A percentile compares a stretch with the other conserved stretches of the same genome.
These are phyloP conservation scores for Actinia equina DNA, from an alignment of 64 coral and sea anemone genomes.

Conservation along the genomic window DNA sequence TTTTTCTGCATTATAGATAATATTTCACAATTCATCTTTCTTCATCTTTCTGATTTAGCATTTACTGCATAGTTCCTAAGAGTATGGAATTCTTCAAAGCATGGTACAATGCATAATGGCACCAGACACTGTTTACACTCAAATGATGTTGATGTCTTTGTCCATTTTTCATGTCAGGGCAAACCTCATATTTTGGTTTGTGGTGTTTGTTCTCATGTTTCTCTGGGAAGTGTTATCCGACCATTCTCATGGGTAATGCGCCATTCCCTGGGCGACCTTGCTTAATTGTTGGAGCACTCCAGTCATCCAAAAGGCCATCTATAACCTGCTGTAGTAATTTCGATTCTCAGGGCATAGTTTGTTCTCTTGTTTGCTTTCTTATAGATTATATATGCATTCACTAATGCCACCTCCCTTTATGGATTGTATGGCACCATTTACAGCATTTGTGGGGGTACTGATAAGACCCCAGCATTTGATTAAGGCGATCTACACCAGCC, in stretches of 20 bases:
- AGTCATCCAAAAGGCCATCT: no score
- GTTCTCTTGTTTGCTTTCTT: constrained; percentile 30
- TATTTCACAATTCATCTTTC: not conserved
- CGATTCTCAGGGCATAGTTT: constrained; percentile 42
- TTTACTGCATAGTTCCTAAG: constrained; percentile 7
- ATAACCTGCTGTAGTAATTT: constrained; percentile 26
- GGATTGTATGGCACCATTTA: constrained; percentile 66
- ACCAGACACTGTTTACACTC: constrained; percentile 25
- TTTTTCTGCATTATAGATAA: not conserved
- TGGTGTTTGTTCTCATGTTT: constrained; percentile 32
- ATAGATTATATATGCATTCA: constrained; percentile 75
- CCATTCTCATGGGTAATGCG: constrained; percentile 9
- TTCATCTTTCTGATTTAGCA: not conserved
- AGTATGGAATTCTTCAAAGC: constrained; percentile 34
- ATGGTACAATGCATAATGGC: constrained; percentile 32
- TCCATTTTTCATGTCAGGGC: constrained; percentile 31
- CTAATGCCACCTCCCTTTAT: constrained; percentile 62
- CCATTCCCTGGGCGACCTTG: not conserved
- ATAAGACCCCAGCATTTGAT: constrained; percentile 53
- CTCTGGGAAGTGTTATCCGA: not conserved
- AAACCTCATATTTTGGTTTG: constrained; percentile 48
- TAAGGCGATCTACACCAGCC: constrained; percentile 57
- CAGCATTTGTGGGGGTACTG: constrained; percentile 54
- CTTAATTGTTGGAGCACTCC: no score
- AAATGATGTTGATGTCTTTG: constrained; percentile 30